phyloP scores from a whole-genome alignment of 1,140 invertebrate species.

The Trigoniulus corallinus region DNA sequence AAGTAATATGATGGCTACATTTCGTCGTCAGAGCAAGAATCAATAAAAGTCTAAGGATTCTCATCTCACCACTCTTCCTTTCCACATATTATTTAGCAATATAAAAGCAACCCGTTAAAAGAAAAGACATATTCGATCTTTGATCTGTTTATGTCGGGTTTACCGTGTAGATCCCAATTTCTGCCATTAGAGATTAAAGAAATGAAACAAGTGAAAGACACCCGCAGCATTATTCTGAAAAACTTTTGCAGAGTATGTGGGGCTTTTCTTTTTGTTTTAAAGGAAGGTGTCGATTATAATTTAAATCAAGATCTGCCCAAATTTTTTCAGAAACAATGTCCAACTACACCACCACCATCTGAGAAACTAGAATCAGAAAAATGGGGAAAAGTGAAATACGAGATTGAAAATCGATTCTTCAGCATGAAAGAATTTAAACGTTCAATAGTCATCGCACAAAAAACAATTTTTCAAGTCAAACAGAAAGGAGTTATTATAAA shows the following conservation, averaged over 20 bases:
- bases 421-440: background rate
- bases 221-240: slow-evolving; percentile 21
- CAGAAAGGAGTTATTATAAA: background rate
- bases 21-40: no score
- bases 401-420: background rate
- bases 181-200: slow-evolving; percentile 28
- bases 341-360: background rate
- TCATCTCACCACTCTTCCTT: no score
- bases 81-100: no score
- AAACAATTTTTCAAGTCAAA: background rate
- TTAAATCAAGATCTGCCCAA: background rate
- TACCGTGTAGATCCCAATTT: slow-evolving; percentile 41
- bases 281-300: background rate
- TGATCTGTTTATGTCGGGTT: slow-evolving; percentile 31
- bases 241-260: background rate
- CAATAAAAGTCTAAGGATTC: no score
- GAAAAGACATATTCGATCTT: slow-evolving; percentile 16
- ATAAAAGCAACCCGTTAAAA: no score
- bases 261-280: background rate
- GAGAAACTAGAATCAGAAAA: background rate
- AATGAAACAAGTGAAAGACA: slow-evolving; percentile 23
- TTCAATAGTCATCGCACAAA: background rate
- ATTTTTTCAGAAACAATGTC: no score
- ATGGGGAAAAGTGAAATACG: background rate
- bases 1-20: background rate